Evolutionary conservation across 92 coral and sea anemone species (phyloP), one percentile per base, ranked within the genome.

Genomic region (Virgularia gustaviana): DNA sequence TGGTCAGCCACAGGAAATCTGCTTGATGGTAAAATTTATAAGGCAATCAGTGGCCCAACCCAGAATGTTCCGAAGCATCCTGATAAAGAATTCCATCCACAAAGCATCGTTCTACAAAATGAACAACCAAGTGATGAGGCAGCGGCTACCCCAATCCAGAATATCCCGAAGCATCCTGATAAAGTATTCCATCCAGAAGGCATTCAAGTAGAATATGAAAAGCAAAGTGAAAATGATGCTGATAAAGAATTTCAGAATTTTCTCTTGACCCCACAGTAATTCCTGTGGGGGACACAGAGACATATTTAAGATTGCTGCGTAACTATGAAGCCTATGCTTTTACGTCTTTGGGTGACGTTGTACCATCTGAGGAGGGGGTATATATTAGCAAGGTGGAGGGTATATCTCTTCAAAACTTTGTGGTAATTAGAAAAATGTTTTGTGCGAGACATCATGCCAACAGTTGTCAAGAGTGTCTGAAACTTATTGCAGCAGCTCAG

Each of bases 211-310:
- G n/a, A n/a, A n/a, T n/a, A n/a, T n/a, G n/a, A n/a, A n/a, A n/a
- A n/a, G n/a, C n/a, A n/a, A n/a, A n/a, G n/a, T n/a, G n/a, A n/a
- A n/a, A n/a, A n/a, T n/a, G n/a, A n/a, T n/a, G n/a, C n/a, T n/a
- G 30, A 35, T 23, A 35, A 54, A 35, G 29, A 54, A 35, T 35
- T 23, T 35, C 60, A 54, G 30, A 35, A 54, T 57, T 79, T 79
- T 54, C 52, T 49, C 78, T 61, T 66, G 60, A 78, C 64, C 83
- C 83, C 72, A 79, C 78, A 58, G 83, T 71, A 38, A n/a, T 63
- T 71, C 66, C 82, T 77, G 81, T 66, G 81, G 81, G 81, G 81
- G 53, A 66, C 72, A 77, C 56, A 73, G 78, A 77, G 49, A 77
- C 22, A 13, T 58, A 29, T 13, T 35, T 20, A 51, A 20, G 6